A percentile compares a stretch with the other conserved stretches of the same genome.
These are phyloP conservation scores for Merluccius polli DNA, from an alignment of 2,797 vertebrate genomes.

Conservation along the genomic window DNA sequence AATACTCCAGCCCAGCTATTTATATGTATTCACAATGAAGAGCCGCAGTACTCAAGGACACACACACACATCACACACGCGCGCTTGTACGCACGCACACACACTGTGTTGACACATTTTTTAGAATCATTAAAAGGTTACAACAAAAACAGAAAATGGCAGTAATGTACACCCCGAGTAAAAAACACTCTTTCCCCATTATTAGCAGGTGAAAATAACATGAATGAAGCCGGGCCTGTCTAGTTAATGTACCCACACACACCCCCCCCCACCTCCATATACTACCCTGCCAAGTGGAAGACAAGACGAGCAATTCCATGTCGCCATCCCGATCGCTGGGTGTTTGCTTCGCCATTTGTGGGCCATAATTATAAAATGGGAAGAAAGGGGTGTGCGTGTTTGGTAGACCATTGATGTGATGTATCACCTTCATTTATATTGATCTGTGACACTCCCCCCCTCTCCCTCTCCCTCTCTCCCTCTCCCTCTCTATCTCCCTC, in stretches of 20 bases:
- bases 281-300: slow-evolving; percentile 2
- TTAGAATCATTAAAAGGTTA: background rate
- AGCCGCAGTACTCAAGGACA: slow-evolving; percentile 22
- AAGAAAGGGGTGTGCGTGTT: slow-evolving; percentile 19
- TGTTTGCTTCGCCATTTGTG: slow-evolving; percentile 42
- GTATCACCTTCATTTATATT: slow-evolving; percentile 47
- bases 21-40: slow-evolving; percentile 33
- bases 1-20: slow-evolving; percentile 28
- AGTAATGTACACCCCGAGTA: too few relatives aligned
- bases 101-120: slow-evolving; percentile 2
- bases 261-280: too few relatives aligned
- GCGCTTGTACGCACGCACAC: too few relatives aligned
- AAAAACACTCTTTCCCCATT: too few relatives aligned
- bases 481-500: too few relatives aligned
- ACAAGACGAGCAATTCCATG: slow-evolving; percentile 6
- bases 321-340: background rate
- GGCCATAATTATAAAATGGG: slow-evolving; percentile 42
- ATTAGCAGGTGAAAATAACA: too few relatives aligned
- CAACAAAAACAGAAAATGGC: background rate
- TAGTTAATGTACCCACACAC: too few relatives aligned
- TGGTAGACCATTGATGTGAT: slow-evolving; percentile 45
- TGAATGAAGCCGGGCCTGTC: too few relatives aligned
- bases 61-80: slow-evolving; percentile 20
- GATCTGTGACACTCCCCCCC: slow-evolving; percentile 26
- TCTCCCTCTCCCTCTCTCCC: too few relatives aligned